Evolutionary conservation across 1,140 invertebrate genomes (phyloP).

Genomic region (Micrasema longulum): DNA sequence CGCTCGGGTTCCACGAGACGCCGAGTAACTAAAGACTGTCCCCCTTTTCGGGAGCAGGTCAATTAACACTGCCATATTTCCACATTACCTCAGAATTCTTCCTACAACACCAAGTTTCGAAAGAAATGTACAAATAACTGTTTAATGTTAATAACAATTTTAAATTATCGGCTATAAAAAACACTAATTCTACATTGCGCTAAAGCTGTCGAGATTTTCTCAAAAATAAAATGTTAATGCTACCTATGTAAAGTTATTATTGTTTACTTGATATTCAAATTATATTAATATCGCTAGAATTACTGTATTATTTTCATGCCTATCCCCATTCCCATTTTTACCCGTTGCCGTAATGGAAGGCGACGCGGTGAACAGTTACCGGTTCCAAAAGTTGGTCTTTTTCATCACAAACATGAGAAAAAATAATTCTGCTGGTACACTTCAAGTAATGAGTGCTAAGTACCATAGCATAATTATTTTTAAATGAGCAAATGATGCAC

Average conservation of each 20-base stretch:
- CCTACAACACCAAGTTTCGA: constrained; percentile 44
- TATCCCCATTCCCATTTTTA: too few relatives aligned
- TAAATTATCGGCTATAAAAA: constrained; percentile 14
- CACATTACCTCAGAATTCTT: constrained; percentile 44
- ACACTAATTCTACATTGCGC: constrained; percentile 36
- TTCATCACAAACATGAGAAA: too few relatives aligned
- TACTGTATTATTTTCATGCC: background rate
- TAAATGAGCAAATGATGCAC: too few relatives aligned
- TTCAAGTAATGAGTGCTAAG: too few relatives aligned
- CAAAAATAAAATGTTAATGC: constrained; percentile 42
- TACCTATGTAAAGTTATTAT: constrained; percentile 47
- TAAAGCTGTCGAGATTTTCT: constrained; percentile 39
- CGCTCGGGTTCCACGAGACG: background rate
- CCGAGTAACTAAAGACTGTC: constrained; percentile 2
- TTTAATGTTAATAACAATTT: constrained; percentile 41
- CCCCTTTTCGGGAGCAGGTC: constrained; percentile 11
- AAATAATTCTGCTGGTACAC: too few relatives aligned
- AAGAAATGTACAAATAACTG: constrained; percentile 43
- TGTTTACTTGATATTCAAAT: constrained; percentile 44
- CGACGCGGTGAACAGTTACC: too few relatives aligned
- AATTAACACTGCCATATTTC: constrained; percentile 44
- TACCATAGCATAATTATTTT: too few relatives aligned
- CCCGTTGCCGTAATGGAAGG: too few relatives aligned
- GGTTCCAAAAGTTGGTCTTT: too few relatives aligned
- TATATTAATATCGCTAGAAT: constrained; percentile 47